Evolutionary conservation across 2,113 vertebrate genomes (phyloP).

Genomic region (Podilymbus podiceps): DNA sequence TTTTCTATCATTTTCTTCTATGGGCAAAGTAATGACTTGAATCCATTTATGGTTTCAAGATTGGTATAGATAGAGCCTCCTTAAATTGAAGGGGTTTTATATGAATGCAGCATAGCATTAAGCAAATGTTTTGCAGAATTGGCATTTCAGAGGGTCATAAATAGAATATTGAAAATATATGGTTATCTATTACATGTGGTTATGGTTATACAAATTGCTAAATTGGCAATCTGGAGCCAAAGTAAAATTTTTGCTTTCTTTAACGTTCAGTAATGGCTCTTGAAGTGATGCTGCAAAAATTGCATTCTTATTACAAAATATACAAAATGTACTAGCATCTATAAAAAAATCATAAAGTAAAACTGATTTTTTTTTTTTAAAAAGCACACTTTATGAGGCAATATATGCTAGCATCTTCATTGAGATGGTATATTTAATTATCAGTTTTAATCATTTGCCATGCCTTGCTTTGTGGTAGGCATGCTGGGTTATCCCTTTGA

Average conservation of each 20-base stretch:
- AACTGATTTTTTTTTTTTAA: neutral
- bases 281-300: neutral
- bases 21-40: neutral
- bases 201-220: neutral
- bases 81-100: neutral
- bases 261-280: neutral
- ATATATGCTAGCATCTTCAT: neutral
- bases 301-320: neutral
- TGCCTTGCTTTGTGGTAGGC: neutral
- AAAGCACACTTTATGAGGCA: neutral
- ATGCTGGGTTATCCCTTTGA: too few species aligned
- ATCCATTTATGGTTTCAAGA: neutral
- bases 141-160: neutral
- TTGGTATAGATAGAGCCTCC: neutral
- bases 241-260: neutral
- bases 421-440: neutral
- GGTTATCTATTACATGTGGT: neutral
- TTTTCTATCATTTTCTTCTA: neutral
- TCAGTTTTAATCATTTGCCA: neutral
- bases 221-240: neutral
- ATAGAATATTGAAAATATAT: neutral
- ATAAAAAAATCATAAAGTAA: neutral
- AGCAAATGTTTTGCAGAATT: neutral
- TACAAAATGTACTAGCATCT: neutral
- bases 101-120: neutral